Percentiles rank a stretch among this genome's conserved stretches.
phyloP scores from a whole-genome alignment of 1,140 invertebrate genomes.

The Pollicipes pollicipes region DNA sequence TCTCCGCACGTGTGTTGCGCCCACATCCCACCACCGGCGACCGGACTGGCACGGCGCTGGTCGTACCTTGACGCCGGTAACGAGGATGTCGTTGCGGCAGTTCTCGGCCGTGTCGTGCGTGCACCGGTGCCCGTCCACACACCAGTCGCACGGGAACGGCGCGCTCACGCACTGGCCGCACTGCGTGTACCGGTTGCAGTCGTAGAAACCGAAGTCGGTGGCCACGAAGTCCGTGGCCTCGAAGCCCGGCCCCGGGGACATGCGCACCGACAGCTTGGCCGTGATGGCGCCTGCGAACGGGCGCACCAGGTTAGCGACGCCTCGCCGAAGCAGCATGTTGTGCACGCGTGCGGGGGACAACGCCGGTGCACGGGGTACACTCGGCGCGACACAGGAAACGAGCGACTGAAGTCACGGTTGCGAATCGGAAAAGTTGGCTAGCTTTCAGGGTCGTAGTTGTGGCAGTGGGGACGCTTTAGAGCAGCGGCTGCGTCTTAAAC shows the following conservation, averaged over 20 bases:
- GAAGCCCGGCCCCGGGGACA: slow-evolving; percentile 65
- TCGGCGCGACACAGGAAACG: no score
- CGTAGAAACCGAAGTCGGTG: slow-evolving; percentile 93
- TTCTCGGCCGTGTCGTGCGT: slow-evolving; percentile 91
- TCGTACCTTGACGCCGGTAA: slow-evolving; percentile 67
- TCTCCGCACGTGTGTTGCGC: no score
- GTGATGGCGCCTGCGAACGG: slow-evolving; percentile 66
- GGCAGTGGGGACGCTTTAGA: no score
- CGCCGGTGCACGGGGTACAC: no score
- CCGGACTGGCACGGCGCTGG: no score
- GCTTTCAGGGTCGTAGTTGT: no score
- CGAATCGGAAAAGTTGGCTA: no score
- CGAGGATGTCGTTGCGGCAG: slow-evolving; percentile 80
- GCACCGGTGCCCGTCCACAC: slow-evolving; percentile 89
- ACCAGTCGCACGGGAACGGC: slow-evolving; percentile 88
- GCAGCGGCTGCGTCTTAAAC: no score
- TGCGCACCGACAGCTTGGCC: slow-evolving; percentile 85
- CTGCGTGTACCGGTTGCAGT: slow-evolving; percentile 87
- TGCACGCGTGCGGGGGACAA: no score
- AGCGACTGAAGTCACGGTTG: no score
- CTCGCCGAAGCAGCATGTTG: no score
- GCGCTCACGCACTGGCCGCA: slow-evolving; percentile 87
- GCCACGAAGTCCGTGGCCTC: slow-evolving; percentile 93
- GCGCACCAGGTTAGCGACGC: slow-evolving; percentile 12
- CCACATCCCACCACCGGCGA: no score